phyloP scores from a whole-genome alignment of 2,797 vertebrate species.

The Smutsia gigantea region DNA sequence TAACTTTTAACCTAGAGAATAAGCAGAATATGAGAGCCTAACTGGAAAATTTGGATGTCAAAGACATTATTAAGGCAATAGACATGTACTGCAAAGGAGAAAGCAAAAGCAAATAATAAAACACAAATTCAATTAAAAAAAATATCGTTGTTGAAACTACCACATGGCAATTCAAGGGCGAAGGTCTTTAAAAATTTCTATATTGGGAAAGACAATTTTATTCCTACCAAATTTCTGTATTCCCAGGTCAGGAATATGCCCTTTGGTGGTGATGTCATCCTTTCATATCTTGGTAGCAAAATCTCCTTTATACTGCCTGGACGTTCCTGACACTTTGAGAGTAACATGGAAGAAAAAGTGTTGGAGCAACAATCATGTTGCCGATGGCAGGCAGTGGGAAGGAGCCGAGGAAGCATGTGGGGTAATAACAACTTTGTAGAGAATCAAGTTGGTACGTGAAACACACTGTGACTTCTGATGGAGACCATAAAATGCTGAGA shows the following conservation, averaged over 20 bases:
- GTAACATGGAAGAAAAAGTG: no score
- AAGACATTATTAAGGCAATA: neutral
- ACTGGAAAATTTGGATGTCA: neutral
- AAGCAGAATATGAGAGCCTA: neutral
- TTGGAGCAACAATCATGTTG: neutral
- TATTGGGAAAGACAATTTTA: neutral
- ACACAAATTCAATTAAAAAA: neutral
- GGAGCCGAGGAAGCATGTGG: neutral
- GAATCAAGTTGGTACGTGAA: neutral
- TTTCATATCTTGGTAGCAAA: neutral
- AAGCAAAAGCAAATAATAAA: neutral
- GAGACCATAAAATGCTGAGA: neutral
- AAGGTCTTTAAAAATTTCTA: neutral
- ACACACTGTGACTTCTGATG: neutral
- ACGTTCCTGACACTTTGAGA: neutral
- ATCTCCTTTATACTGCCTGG: neutral
- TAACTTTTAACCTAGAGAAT: neutral
- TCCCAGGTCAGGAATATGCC: neutral
- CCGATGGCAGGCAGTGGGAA: neutral
- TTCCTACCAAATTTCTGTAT: constrained; percentile 13
- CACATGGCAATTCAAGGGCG: neutral
- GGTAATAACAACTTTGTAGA: neutral
- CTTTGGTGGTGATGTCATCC: neutral
- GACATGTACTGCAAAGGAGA: neutral
- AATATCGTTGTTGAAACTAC: neutral